These are phyloP conservation scores for Melanocharis versteri DNA, from an alignment of 2,113 vertebrate genomes.

Conservation along the genomic window DNA sequence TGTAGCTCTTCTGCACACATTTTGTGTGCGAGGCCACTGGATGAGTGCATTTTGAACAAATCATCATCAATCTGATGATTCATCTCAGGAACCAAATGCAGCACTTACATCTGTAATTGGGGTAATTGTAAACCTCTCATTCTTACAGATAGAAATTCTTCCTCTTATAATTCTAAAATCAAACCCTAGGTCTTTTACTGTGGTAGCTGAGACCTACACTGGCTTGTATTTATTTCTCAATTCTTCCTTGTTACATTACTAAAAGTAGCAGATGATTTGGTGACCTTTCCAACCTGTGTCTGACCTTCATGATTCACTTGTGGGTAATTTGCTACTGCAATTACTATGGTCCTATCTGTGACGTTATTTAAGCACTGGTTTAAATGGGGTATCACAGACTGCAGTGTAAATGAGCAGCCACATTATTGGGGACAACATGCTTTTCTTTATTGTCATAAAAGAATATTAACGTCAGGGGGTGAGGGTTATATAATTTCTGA, in stretches of 20 bases:
- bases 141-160: slow-evolving; percentile 31
- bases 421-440: neutral
- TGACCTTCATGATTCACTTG: slow-evolving; percentile 67
- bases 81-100: slow-evolving; percentile 20
- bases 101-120: slow-evolving; percentile 32
- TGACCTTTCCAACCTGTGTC: slow-evolving; percentile 42
- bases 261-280: slow-evolving; percentile 36
- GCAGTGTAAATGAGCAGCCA: slow-evolving; percentile 16
- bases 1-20: neutral
- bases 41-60: slow-evolving; percentile 36
- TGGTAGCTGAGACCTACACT: neutral
- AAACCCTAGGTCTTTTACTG: neutral
- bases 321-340: slow-evolving; percentile 64
- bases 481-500: neutral
- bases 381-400: slow-evolving; percentile 3
- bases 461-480: neutral
- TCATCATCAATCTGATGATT: slow-evolving; percentile 39
- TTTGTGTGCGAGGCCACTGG: neutral
- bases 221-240: neutral
- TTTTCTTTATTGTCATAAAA: slow-evolving; percentile 20
- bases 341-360: slow-evolving; percentile 37
- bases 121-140: slow-evolving; percentile 36
- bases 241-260: neutral
- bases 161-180: neutral
- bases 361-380: slow-evolving; percentile 44